A percentile compares a stretch with the other conserved stretches of the same genome.
Conservation (phyloP, 2,797 vertebrate genomes). For the Sebastiscus albofasciatus region DNA sequence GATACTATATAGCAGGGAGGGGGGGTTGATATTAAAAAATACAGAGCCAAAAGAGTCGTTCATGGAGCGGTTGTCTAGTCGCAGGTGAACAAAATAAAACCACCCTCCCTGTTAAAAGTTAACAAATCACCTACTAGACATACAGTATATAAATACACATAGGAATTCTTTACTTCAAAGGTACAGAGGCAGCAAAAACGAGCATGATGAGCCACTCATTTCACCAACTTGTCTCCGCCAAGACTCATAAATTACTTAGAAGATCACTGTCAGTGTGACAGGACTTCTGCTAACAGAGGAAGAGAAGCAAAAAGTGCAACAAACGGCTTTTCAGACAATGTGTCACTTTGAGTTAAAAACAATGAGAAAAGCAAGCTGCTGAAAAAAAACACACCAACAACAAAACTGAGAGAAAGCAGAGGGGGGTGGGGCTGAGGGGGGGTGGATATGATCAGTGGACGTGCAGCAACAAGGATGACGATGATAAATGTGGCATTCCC, state of each 20-base stretch:
- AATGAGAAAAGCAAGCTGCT: constrained; percentile 23
- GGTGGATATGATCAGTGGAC: constrained; percentile 64
- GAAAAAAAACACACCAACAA: neutral
- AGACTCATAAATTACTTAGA: constrained; percentile 25
- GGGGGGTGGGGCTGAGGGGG: neutral
- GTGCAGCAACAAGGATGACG: constrained; percentile 55
- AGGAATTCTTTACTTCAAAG: neutral
- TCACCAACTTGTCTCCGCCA: constrained; percentile 8
- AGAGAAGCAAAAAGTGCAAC: constrained; percentile 31
- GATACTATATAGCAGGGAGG: no score
- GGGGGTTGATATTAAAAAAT: no score
- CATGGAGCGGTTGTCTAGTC: no score
- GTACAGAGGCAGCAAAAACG: neutral
- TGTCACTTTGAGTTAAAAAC: constrained; percentile 62
- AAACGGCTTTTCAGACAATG: constrained; percentile 37
- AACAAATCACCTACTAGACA: neutral
- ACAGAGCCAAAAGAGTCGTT: no score
- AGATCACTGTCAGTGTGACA: constrained; percentile 28
- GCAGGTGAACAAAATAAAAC: no score
- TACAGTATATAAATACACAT: neutral
- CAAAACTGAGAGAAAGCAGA: neutral
- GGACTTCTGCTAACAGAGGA: constrained; percentile 22
- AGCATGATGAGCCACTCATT: constrained; percentile 3
- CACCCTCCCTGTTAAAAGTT: no score
- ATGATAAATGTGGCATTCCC: constrained; percentile 70